Evolutionary conservation across 92 coral and sea anemone species (phyloP).

Genomic region (Porites lobata): DNA sequence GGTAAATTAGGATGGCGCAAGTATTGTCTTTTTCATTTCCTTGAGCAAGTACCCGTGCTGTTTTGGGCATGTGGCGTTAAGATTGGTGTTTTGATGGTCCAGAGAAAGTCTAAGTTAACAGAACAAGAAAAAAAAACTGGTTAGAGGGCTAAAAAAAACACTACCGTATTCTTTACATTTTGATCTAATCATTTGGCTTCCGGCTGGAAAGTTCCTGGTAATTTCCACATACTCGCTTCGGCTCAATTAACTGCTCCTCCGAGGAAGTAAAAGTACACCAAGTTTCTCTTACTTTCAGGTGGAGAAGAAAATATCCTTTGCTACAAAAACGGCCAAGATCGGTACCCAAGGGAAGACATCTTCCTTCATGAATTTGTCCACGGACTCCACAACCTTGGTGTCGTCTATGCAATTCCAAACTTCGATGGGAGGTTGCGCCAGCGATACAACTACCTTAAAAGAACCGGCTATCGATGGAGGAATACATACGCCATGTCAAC

Average conservation of each 20-base stretch:
- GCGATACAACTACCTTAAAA: slow-evolving; percentile 81
- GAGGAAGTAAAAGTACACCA: neutral
- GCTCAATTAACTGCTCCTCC: neutral
- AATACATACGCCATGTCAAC: slow-evolving; percentile 97
- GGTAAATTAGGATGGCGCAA: too few species aligned
- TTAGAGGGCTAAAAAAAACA: too few species aligned
- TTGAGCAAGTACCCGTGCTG: too few species aligned
- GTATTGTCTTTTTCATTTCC: too few species aligned
- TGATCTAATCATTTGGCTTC: too few species aligned
- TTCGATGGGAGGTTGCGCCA: slow-evolving; percentile 82
- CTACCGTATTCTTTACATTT: too few species aligned
- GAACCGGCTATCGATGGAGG: slow-evolving; percentile 76
- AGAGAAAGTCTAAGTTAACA: too few species aligned
- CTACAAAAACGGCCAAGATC: slow-evolving; percentile 70
- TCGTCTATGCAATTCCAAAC: slow-evolving; percentile 89
- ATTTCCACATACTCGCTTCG: neutral
- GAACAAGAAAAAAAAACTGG: too few species aligned
- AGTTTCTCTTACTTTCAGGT: slow-evolving; percentile 42
- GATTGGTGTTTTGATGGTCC: too few species aligned
- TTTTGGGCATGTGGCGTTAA: too few species aligned
- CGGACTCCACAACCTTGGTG: slow-evolving; percentile 87
- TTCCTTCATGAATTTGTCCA: slow-evolving; percentile 98
- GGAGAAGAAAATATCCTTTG: slow-evolving; percentile 98
- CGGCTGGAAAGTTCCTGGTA: too few species aligned
- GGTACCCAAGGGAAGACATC: slow-evolving; percentile 91